Evolutionary conservation across 2,113 vertebrate genomes (phyloP).

Genomic region (Gadus chalcogrammus): DNA sequence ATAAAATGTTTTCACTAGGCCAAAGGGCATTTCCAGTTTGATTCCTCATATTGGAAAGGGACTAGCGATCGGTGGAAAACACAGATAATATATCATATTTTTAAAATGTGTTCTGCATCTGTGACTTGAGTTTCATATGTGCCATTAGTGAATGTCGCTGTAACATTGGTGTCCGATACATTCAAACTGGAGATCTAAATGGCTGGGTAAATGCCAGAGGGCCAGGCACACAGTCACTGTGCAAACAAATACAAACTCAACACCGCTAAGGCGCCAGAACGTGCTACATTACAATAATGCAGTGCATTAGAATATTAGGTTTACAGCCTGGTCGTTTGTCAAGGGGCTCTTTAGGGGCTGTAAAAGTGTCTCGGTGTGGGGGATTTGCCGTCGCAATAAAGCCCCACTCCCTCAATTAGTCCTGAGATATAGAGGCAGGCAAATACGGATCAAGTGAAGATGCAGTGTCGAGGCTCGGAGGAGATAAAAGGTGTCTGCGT

Average conservation of each 20-base stretch:
- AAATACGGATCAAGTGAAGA: conserved; percentile 74
- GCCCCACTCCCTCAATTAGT: conserved; percentile 83
- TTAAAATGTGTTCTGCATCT: too few relatives aligned
- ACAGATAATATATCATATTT: too few relatives aligned
- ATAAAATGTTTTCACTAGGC: too few relatives aligned
- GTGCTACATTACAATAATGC: conserved; percentile 76
- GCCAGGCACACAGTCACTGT: conserved; percentile 77
- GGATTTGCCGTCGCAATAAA: conserved; percentile 88
- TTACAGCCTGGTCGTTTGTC: conserved; percentile 80
- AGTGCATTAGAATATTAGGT: conserved; percentile 84
- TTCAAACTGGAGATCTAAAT: conserved; percentile 59
- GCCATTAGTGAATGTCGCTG: too few relatives aligned
- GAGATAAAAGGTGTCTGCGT: conserved; percentile 24
- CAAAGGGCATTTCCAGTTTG: too few relatives aligned
- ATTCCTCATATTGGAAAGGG: too few relatives aligned
- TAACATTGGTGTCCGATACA: too few relatives aligned
- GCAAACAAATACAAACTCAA: conserved; percentile 10
- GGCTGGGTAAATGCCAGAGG: conserved; percentile 81
- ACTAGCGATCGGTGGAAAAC: too few relatives aligned
- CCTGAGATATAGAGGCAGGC: conserved; percentile 83
- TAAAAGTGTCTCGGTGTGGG: conserved; percentile 86
- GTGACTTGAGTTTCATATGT: too few relatives aligned
- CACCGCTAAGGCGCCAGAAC: neutral
- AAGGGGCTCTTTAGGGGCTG: conserved; percentile 88
- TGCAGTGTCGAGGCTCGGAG: conserved; percentile 57